Evolutionary conservation across 30 jellyfish, hydroid and myxozoan genomes (phyloP), one percentile per base, ranked within the genome.

Genomic region (Sanderia malayensis): DNA sequence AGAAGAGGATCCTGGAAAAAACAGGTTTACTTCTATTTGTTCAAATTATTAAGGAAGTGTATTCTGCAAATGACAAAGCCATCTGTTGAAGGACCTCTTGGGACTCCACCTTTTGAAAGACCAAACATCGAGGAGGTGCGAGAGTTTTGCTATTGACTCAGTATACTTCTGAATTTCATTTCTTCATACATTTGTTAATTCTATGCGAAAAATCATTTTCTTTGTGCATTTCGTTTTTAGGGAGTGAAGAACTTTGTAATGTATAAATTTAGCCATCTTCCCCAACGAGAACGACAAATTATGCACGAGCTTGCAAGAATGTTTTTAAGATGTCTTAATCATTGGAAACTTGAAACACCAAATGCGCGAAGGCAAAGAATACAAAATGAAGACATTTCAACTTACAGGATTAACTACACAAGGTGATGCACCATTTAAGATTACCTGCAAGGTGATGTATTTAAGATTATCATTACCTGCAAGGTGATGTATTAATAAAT

Each of bases 331-430:
- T 90, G 97, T 66, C 72, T 90, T 44, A 90, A 90, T 79, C 97
- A 90, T 47, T 90, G 97, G 97, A 90, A 90, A 59, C 83, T 90
- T n/a, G 97, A 90, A 55, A 90, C 97, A 0, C 97, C 97, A 44
- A 82, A 73, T 69, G 94, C 96, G 17, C 71, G 97, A 62, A 76
- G 92, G 33, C 70, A 84, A 2, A 71, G 97, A 33, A 71, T 83
- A 2, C 93, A 71, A 22, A 81, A 62, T 62, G 97, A 78, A 67
- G 97, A 90, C 52, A 83, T 82, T 7, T 82, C 95, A 26, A 60
- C 97, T 30, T 90, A 90, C 63, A 86, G 85, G 46, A 76, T 90
- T 67, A 80, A 84, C 59, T 90, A 90, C 53, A 90, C 97, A 11
- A 90, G 95, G 97, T 90, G n/a, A n/a, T n/a, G n/a, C n/a, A n/a